Evolutionary conservation across 2,797 vertebrate genomes (phyloP).

Genomic region (Danio albolineatus): DNA sequence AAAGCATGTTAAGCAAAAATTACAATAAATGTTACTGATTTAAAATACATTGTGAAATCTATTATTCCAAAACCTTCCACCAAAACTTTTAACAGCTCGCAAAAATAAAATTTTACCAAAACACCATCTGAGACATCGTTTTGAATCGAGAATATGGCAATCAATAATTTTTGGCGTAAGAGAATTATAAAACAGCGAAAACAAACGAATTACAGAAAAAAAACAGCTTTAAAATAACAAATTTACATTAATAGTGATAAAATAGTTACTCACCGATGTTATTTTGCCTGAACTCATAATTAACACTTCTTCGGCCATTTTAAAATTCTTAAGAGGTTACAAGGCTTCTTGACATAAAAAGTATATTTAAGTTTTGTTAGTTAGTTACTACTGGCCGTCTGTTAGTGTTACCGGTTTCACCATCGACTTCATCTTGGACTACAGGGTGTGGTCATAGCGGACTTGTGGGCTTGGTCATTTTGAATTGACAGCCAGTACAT

Average conservation of each 20-base stretch:
- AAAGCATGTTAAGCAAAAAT: neutral
- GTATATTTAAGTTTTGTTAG: slow-evolving; percentile 29
- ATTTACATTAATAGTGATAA: neutral
- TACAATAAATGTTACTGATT: neutral
- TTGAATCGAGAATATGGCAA: neutral
- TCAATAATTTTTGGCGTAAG: neutral
- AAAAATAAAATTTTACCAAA: neutral
- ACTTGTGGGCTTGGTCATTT: slow-evolving; percentile 57
- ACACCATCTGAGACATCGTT: neutral
- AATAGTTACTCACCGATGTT: slow-evolving; percentile 74
- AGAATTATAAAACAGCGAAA: neutral
- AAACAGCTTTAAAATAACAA: neutral
- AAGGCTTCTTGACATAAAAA: neutral
- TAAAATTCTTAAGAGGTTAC: slow-evolving; percentile 34
- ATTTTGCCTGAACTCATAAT: slow-evolving; percentile 72
- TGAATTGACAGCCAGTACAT: slow-evolving; percentile 26
- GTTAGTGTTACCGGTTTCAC: slow-evolving; percentile 52
- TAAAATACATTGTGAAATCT: neutral
- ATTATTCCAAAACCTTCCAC: neutral
- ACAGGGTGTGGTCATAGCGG: slow-evolving; percentile 63
- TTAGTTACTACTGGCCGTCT: slow-evolving; percentile 40
- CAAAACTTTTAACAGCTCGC: neutral
- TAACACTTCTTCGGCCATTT: slow-evolving; percentile 82
- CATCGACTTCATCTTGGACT: slow-evolving; percentile 57
- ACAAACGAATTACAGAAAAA: neutral